Conservation (phyloP, 1,140 invertebrate genomes). For the Melipona quadrifasciata region DNA sequence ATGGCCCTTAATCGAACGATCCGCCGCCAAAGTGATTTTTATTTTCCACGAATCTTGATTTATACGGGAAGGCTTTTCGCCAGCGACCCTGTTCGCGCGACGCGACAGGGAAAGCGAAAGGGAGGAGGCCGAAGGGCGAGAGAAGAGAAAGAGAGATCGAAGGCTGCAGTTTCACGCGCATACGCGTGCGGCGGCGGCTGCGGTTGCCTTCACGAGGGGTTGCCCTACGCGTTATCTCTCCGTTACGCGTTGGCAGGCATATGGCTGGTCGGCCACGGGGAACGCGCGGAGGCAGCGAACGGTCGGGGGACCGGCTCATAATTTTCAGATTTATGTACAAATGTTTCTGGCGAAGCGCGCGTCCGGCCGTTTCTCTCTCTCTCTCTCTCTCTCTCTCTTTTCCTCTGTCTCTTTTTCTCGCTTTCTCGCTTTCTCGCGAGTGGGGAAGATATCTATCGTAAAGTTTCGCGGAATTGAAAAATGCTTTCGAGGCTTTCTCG, state of each 20-base stretch:
- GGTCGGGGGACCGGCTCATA: conserved; percentile 69
- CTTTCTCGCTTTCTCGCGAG: conserved; percentile 43
- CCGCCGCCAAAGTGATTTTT: conserved; percentile 81
- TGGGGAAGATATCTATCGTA: conserved; percentile 78
- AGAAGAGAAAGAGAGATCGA: conserved; percentile 15
- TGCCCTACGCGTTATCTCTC: conserved; percentile 74
- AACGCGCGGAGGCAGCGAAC: conserved; percentile 38
- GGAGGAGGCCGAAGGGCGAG: background rate
- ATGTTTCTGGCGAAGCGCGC: conserved; percentile 72
- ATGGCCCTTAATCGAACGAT: conserved; percentile 81
- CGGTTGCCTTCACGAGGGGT: conserved; percentile 62
- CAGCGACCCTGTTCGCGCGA: background rate
- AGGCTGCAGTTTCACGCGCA: conserved; percentile 48
- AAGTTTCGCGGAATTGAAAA: conserved; percentile 80
- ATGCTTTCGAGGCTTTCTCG: conserved; percentile 71
- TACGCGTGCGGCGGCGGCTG: conserved; percentile 31
- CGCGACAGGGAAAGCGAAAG: background rate
- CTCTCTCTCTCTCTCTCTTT: conserved; percentile 37
- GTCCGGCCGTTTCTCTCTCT: conserved; percentile 10
- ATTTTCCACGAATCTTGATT: conserved; percentile 80
- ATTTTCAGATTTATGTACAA: conserved; percentile 82
- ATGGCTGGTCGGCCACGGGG: conserved; percentile 66
- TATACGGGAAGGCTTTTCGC: conserved; percentile 64
- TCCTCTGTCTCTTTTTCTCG: background rate
- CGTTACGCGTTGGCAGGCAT: conserved; percentile 80